A percentile compares a stretch with the other conserved stretches of the same genome.
These are phyloP conservation scores for Pimpla rufipes DNA, from an alignment of 2,888 invertebrate genomes.

Conservation along the genomic window DNA sequence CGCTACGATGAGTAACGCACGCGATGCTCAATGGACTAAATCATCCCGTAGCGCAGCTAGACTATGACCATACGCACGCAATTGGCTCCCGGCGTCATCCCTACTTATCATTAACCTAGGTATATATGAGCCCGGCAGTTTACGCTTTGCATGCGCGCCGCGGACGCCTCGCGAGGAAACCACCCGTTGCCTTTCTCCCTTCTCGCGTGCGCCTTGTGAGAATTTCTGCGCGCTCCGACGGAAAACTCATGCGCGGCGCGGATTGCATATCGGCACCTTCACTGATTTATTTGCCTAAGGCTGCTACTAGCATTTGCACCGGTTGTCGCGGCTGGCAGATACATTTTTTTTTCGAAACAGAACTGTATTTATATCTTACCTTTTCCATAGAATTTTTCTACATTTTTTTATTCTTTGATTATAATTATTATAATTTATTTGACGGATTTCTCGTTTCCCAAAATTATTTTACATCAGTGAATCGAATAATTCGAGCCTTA, in stretches of 20 bases:
- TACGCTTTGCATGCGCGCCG: background rate
- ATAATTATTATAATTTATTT: no score
- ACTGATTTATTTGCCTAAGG: background rate
- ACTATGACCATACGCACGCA: background rate
- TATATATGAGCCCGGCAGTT: background rate
- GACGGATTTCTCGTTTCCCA: no score
- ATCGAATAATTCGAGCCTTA: no score
- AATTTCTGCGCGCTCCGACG: conserved; percentile 21
- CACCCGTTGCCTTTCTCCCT: conserved; percentile 30
- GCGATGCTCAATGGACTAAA: background rate
- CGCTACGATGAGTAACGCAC: background rate
- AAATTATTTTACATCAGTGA: no score
- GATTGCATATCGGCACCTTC: background rate
- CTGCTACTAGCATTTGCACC: no score
- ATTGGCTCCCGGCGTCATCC: conserved; percentile 2
- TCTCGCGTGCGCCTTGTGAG: conserved; percentile 28
- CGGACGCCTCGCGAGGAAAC: no score
- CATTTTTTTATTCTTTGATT: no score
- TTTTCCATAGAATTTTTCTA: no score
- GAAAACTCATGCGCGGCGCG: background rate
- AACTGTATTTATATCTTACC: no score
- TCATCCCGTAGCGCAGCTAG: background rate
- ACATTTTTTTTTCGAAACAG: no score
- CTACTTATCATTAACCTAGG: background rate
- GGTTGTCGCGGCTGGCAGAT: no score